Evolutionary conservation across 2,797 vertebrate genomes (phyloP).

Genomic region (Phataginus tetradactyla): DNA sequence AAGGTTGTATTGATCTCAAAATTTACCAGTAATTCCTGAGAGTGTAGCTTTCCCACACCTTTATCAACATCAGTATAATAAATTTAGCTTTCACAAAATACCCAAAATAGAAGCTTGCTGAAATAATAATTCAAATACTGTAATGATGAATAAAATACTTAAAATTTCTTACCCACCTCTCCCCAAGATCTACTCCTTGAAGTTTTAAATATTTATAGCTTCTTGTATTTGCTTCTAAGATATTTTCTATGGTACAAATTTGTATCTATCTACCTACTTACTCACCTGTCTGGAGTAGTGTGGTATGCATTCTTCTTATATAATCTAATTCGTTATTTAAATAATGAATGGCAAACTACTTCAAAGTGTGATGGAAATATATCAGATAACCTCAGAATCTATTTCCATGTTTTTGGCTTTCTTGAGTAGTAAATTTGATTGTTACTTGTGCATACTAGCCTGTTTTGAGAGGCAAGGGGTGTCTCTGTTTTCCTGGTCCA

Average conservation of each 20-base stretch:
- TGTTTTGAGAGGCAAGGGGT: neutral
- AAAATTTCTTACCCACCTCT: neutral
- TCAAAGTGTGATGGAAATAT: neutral
- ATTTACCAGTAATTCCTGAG: slow-evolving; percentile 15
- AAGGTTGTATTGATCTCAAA: slow-evolving; percentile 9
- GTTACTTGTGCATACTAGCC: neutral
- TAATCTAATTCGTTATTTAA: neutral
- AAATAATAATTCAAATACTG: slow-evolving; percentile 3
- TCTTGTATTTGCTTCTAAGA: neutral
- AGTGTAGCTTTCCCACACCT: neutral
- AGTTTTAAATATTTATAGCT: neutral
- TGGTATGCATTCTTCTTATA: neutral
- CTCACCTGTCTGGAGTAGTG: neutral
- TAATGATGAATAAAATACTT: neutral
- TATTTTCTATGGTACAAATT: neutral
- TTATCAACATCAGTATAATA: slow-evolving; percentile 2
- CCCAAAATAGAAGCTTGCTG: neutral
- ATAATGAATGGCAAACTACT: neutral
- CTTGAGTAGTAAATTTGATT: neutral
- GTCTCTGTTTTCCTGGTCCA: neutral
- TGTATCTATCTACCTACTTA: neutral
- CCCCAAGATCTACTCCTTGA: neutral
- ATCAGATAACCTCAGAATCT: neutral
- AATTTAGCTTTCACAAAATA: slow-evolving; percentile 31
- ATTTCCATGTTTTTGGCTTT: neutral